Base-by-base conservation (phyloP, 1,140 invertebrate species). In the Planococcus citri region DNA sequence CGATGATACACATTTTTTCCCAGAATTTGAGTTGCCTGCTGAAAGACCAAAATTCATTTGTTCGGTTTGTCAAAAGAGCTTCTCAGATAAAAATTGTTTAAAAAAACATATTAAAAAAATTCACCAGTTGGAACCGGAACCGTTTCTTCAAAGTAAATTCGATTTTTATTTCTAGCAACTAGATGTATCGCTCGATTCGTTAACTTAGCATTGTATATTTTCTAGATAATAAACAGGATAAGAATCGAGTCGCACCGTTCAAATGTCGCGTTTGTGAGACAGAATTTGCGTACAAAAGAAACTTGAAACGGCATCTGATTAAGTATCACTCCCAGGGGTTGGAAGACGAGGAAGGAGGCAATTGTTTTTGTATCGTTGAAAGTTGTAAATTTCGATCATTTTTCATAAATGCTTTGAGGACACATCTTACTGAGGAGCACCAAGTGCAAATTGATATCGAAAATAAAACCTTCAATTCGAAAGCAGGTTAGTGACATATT, bases 101-200 rank as follows among this genome's bases (percentile, higher is more conserved):
- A 64, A 64, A 25, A 64, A 64, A 27, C 60, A 64, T 20, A 64
- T 64, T 24, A 64, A 64, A 25, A 64, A 64, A 25, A 64, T 64
- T 64, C 60, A 64, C 24, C 21, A 64, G 10, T 12, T 64, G 17
- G 60, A 64, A 64, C 60, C 60, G 4, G 60, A 64, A 25, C 25
- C 60, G 1, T 25, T 64, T 10, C 25, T 64, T 25, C 60, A 64
- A 64, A 17, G 60, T 64, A 64, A 24, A 27, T 27, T 64, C 10
- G 24, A n/a, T n/a, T 64, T 64, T 58, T 64, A 25, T 64, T 64
- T 58, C 17, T 3, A 24, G 9, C 22, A 64, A 22, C 1, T 6
- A 3, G 24, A 17, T 64, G 22, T 25, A 3, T 60, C 57, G 17
- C 57, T 17, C 21, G 60, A 64, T 14, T 17, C 24, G n/a, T n/a